Base-by-base conservation (phyloP, 2,113 vertebrate genomes). In the Hippocampus abdominalis region DNA sequence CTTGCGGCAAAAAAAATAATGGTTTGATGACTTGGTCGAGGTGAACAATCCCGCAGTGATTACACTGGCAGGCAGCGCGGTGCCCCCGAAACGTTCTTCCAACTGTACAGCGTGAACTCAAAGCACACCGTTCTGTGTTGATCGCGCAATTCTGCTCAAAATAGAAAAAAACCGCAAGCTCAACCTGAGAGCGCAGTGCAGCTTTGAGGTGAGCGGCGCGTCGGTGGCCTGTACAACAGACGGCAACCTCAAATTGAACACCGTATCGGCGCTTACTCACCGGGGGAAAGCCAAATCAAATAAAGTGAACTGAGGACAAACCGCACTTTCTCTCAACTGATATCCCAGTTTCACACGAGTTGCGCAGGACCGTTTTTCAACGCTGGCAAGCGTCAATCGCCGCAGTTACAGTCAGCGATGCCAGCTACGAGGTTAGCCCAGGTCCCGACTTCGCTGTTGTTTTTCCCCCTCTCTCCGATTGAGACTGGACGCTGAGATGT, bases 281-380 rank as follows among this genome's bases (percentile, higher is more conserved):
- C 66, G 64, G 21, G 72, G 66, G n/a, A n/a, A 66, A 68, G 57
- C 72, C 65, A 80, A 85, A 20, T 25, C 73, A 40, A 72, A 76
- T 73, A 78, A 32, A 54, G 13, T 51, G 68, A 81, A 72, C 62
- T 12, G 27, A 69, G 62, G 64, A 65, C 51, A 73, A 77, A 64
- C 72, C 66, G 0, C 69, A 70, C 57, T 16, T 57, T 81, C 62
- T 16, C 51, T 81, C 64, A 70, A 72, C 53, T 44, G 63, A 80
- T 63, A 56, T 60, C 32, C 16, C 65, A 13, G 66, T 77, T 69
- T 61, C 3, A n/a, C n/a, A n/a, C n/a, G n/a, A n/a, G 67, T 67
- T 27, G 25, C 23, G 15, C 6, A 20, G 57, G 56, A 78, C 56
- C 20, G 51, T 61, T 70, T 42, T 49, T 70, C 68, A 78, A 56